These are phyloP conservation scores for Xiphophorus maculatus DNA, from an alignment of 2,113 vertebrate genomes.

Conservation along the genomic window DNA sequence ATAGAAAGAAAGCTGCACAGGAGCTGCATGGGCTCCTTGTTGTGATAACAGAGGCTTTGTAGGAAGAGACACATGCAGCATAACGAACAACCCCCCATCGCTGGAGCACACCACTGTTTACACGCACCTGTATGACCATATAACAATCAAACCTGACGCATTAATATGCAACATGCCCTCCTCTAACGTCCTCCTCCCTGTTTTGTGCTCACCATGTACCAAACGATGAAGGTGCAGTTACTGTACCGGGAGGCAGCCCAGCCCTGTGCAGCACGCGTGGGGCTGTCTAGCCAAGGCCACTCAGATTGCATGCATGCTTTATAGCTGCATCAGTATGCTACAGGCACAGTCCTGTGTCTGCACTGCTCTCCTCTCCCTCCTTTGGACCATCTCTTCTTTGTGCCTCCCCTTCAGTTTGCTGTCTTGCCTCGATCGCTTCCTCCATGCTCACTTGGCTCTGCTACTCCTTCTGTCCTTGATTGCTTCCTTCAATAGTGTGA, in stretches of 20 bases:
- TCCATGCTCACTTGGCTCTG: slow-evolving; percentile 30
- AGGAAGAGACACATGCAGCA: slow-evolving; percentile 61
- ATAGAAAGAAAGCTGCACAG: slow-evolving; percentile 26
- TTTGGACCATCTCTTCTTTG: slow-evolving; percentile 52
- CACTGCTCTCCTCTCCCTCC: slow-evolving; percentile 45
- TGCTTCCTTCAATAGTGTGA: slow-evolving; percentile 23
- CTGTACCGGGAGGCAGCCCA: slow-evolving; percentile 14
- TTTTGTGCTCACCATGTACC: slow-evolving; percentile 6
- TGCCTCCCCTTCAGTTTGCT: slow-evolving; percentile 36
- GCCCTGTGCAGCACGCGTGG: slow-evolving; percentile 62
- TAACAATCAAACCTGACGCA: neutral
- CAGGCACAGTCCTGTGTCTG: slow-evolving; percentile 63
- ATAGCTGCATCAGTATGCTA: slow-evolving; percentile 76
- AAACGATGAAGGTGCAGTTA: slow-evolving; percentile 1
- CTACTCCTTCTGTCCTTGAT: slow-evolving; percentile 18
- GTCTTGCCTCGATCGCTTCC: slow-evolving; percentile 58
- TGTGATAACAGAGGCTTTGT: slow-evolving; percentile 69
- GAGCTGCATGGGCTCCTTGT: slow-evolving; percentile 53
- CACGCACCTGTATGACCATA: neutral
- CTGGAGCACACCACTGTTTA: slow-evolving; percentile 40
- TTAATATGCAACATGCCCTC: neutral
- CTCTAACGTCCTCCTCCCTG: neutral
- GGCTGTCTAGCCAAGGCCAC: slow-evolving; percentile 59
- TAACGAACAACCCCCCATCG: slow-evolving; percentile 54
- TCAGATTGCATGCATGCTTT: slow-evolving; percentile 70